Base-by-base conservation (phyloP, 1,140 invertebrate genomes). In the Sweltsa coloradensis region DNA sequence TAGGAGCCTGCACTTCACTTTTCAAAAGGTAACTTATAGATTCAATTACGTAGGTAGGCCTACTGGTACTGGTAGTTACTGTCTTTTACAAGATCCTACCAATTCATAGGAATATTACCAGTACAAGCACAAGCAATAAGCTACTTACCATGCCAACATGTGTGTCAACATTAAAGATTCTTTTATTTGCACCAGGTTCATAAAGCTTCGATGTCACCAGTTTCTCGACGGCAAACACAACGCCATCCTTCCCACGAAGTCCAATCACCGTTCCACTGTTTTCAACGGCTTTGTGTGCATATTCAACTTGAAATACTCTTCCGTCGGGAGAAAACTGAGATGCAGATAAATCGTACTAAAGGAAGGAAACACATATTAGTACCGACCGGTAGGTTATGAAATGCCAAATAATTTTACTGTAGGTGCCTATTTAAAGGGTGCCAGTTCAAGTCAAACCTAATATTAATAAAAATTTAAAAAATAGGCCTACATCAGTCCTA, bases 301-400 rank as follows among this genome's bases (percentile, higher is more conserved):
- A 99, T 75, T 99, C 97, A 1, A 99, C 93, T 83, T 98, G 94
- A 71, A 98, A 98, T 40, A 98, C 93, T 58, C 93, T 71, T 13
- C 97, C 97, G 70, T 99, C 97, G 9, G 97, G 96, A 9, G 95
- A 99, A 73, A 99, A 99, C 73, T 99, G 97, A 14, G 97, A 97
- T 7, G 96, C 96, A 50, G 94, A 98, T 54, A 99, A 74, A 79
- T 99, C 97, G 66, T 98, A 97, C 89, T 94, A 64, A 21, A 79
- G n/a, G n/a, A n/a, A n/a, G n/a, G n/a, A n/a, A n/a, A n/a, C n/a
- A n/a, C n/a, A n/a, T n/a, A n/a, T n/a, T n/a, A 76, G 56, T 48
- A 65, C 62, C 40, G 47, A 53, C 48, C 45, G 40, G 31, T 45
- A 41, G 5, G 19, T 14, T 31, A 52, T 25, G 5, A 23, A 47